phyloP scores from a whole-genome alignment of 2,113 vertebrate genomes.

The Boulengeromyrus knoepffleri region DNA sequence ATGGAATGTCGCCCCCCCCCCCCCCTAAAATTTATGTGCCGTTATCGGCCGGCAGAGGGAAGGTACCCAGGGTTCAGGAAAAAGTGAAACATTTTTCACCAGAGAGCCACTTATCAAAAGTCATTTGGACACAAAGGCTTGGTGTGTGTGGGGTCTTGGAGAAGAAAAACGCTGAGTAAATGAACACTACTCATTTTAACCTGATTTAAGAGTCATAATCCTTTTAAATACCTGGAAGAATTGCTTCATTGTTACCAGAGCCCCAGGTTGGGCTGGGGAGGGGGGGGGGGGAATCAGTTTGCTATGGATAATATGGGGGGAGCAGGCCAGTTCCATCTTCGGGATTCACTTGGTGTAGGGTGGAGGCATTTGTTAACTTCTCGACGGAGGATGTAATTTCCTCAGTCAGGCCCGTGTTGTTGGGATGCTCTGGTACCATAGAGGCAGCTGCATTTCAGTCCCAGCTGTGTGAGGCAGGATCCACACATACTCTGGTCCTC shows the following conservation, averaged over 20 bases:
- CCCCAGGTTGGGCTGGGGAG: neutral
- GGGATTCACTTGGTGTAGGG: neutral
- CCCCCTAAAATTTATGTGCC: conserved; percentile 74
- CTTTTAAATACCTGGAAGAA: neutral
- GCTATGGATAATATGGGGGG: neutral
- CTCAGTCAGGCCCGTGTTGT: conserved; percentile 58
- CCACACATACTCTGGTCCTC: neutral
- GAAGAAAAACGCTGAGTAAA: neutral
- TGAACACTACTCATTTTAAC: conserved; percentile 4
- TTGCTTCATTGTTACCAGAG: neutral
- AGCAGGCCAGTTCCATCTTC: neutral
- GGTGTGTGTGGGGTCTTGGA: conserved; percentile 22
- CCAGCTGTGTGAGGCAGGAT: conserved; percentile 34
- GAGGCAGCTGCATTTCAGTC: conserved; percentile 49
- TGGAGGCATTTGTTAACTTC: conserved; percentile 60
- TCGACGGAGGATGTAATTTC: conserved; percentile 51
- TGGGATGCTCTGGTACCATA: conserved; percentile 31
- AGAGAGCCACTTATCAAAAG: conserved; percentile 61
- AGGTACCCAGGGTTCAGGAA: conserved; percentile 61
- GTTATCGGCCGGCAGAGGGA: conserved; percentile 63
- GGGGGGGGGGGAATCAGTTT: neutral
- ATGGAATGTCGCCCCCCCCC: conserved; percentile 60
- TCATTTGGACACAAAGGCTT: conserved; percentile 56
- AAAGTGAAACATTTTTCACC: conserved; percentile 62
- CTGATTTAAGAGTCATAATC: conserved; percentile 2